Percentiles rank a stretch among this genome's conserved stretches.
Evolutionary conservation across 2,797 vertebrate species (phyloP).

Genomic region (Platyrinchus mystaceus): DNA sequence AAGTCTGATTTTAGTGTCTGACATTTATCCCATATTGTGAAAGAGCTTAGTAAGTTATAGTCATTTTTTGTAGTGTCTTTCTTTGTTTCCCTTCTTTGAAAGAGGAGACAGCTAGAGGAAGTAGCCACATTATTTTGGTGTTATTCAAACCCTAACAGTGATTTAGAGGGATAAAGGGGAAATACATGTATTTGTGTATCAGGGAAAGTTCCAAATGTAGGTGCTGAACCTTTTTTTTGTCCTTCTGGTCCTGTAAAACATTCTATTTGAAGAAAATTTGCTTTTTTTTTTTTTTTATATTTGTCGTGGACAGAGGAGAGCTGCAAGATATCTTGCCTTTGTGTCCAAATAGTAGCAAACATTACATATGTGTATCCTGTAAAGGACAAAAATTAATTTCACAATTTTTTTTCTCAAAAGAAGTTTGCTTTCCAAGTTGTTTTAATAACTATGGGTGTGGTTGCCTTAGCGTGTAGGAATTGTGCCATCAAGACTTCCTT

Average conservation of each 20-base stretch:
- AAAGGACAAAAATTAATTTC: not conserved
- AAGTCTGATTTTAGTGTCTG: not conserved
- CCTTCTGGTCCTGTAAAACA: not conserved
- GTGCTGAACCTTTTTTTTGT: not conserved
- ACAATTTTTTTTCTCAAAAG: not conserved
- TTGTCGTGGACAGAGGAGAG: not conserved
- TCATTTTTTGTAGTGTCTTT: not conserved
- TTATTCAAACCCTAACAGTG: not conserved
- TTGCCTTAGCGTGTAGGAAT: not conserved
- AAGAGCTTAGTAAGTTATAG: not conserved
- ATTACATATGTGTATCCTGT: not conserved
- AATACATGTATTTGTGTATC: not conserved
- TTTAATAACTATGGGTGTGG: not conserved
- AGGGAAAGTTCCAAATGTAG: not conserved
- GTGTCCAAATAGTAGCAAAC: not conserved
- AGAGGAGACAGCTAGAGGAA: not conserved
- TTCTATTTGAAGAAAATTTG: not conserved
- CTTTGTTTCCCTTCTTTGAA: not conserved
- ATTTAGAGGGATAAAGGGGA: not conserved
- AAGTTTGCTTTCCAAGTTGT: not conserved
- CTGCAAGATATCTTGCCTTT: not conserved
- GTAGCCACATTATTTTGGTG: not conserved
- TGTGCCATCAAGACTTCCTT: not conserved
- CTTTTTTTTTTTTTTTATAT: not conserved
- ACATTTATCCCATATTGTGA: not conserved